Evolutionary conservation across 2,888 invertebrate species (phyloP).

Genomic region (Ichneumon xanthorius): DNA sequence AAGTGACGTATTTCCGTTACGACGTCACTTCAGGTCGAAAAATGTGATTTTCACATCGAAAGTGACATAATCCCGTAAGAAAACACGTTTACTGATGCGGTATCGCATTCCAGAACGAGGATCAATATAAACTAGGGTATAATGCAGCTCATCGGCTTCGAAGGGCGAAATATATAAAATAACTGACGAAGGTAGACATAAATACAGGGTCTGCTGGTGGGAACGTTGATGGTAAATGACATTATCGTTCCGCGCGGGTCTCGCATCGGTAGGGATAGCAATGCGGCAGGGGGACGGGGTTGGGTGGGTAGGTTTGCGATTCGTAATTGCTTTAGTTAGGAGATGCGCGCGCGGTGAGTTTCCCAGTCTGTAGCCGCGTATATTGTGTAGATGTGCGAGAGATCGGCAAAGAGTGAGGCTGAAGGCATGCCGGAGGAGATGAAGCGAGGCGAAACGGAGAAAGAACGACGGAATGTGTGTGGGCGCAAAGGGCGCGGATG

Average conservation of each 20-base stretch:
- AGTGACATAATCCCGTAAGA: slow-evolving; percentile 20
- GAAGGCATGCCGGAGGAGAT: slow-evolving; percentile 20
- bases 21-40: no score
- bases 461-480: slow-evolving; percentile 52
- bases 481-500: slow-evolving; percentile 35
- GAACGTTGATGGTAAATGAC: slow-evolving; percentile 75
- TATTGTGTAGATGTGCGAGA: slow-evolving; percentile 53
- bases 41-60: no score
- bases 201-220: slow-evolving; percentile 56
- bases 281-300: slow-evolving; percentile 37
- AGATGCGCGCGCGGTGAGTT: slow-evolving; percentile 73
- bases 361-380: slow-evolving; percentile 65
- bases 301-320: slow-evolving; percentile 47
- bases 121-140: slow-evolving; percentile 23
- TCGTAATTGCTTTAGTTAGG: slow-evolving; percentile 82
- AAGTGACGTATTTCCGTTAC: no score
- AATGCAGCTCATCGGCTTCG: slow-evolving; percentile 17
- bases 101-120: not conserved
- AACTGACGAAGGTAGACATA: slow-evolving; percentile 34
- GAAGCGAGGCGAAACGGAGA: slow-evolving; percentile 23
- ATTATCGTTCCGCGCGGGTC: slow-evolving; percentile 79
- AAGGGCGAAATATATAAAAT: slow-evolving; percentile 36
- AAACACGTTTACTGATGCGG: not conserved
- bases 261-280: slow-evolving; percentile 56
- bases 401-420: slow-evolving; percentile 49